Evolutionary conservation across 2,113 vertebrate species (phyloP), one percentile per base, ranked within the genome.

Genomic region (Mormoops blainvillei): DNA sequence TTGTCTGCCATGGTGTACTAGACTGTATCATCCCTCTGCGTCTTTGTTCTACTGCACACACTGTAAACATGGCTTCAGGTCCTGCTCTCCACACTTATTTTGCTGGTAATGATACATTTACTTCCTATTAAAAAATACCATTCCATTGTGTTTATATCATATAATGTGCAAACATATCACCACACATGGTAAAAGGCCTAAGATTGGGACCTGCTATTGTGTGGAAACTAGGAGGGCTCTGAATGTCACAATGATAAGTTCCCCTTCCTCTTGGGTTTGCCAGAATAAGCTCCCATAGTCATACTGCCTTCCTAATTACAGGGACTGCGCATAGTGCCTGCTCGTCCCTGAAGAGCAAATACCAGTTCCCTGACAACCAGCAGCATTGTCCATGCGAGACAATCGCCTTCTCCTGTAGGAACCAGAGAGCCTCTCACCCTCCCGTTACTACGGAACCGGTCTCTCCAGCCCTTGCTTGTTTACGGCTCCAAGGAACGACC

Each of bases 231-330:
- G 13, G 26, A 96, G 14, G 19, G 9, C 18, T 13, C 36, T 15
- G 3, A 76, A 48, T n/a, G 3, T 68, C 2, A 16, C 33, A 38
- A n/a, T 7, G 14, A 52, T 45, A 77, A 70, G 0, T 48, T n/a
- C 1, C 1, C 3, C 7, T 88, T 3, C 15, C 12, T 10, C 4
- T 0, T 67, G 4, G 3, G 12, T 36, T 65, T 11, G 7, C 24
- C 48, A 0, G 0, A 26, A 36, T 70, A 83, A 67, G 28, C 22
- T 48, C 4, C 12, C 15, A 11, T 41, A 12, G 20, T 3, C 41
- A 86, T 43, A 90, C 14, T 24, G 54, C 1, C 11, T 38, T 45
- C 13, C 10, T 36, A 28, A 71, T 43, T 22, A 4, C 14, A 5
- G 41, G 26, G 22, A 56, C 5, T 9, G 43, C 13, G n/a, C 26